Evolutionary conservation across 2,888 invertebrate species (phyloP).

Genomic region (Drosophila formosana): DNA sequence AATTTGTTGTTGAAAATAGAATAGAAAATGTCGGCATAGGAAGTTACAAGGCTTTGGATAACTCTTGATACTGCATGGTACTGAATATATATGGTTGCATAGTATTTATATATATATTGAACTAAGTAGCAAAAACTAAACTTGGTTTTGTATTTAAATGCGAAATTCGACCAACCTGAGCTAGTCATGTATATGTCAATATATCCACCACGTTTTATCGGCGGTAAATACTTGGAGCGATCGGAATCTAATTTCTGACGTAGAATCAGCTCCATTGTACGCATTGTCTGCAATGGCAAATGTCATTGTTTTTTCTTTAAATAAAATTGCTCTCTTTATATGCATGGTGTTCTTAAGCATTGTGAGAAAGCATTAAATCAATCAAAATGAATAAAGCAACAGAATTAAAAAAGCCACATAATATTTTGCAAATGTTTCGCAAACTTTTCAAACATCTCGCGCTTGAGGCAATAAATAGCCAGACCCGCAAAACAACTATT

Average conservation of each 20-base stretch:
- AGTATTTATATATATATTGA: constrained; percentile 29
- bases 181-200: constrained; percentile 94
- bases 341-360: constrained; percentile 12
- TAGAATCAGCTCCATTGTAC: constrained; percentile 91
- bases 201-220: constrained; percentile 92
- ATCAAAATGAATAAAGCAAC: constrained; percentile 21
- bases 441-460: constrained; percentile 59
- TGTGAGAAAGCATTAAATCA: constrained; percentile 4
- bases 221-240: constrained; percentile 92
- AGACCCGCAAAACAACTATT: constrained; percentile 57
- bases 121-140: constrained; percentile 52
- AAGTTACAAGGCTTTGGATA: constrained; percentile 44
- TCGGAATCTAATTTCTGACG: constrained; percentile 90
- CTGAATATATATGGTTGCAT: constrained; percentile 39
- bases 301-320: constrained; percentile 9
- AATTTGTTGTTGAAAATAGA: constrained; percentile 41
- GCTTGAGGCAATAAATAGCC: constrained; percentile 33
- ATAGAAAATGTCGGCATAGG: constrained; percentile 62
- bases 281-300: constrained; percentile 87
- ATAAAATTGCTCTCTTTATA: constrained; percentile 9
- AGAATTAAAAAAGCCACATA: not conserved
- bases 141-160: constrained; percentile 28
- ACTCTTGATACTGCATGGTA: constrained; percentile 44
- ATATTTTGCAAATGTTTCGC: constrained; percentile 4
- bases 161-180: constrained; percentile 89